These are phyloP conservation scores for Argyra leucocephala DNA, from an alignment of 2,888 invertebrate species.

Conservation along the genomic window DNA sequence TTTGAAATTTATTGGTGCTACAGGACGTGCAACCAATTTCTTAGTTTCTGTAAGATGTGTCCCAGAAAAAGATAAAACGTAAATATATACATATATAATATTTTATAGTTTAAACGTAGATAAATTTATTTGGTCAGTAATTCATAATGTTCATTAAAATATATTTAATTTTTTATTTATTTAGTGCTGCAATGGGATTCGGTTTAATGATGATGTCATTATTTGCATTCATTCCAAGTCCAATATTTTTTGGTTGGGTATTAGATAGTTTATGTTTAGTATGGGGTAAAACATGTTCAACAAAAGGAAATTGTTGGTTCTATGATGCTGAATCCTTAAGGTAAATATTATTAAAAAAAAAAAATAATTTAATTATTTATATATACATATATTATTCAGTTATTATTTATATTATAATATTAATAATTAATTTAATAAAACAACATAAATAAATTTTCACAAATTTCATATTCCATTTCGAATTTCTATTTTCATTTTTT, in stretches of 20 bases:
- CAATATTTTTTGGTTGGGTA: conserved; percentile 64
- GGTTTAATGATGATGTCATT: conserved; percentile 59
- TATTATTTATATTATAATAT: too few species aligned
- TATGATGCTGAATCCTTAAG: conserved; percentile 56
- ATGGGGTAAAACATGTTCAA: conserved; percentile 63
- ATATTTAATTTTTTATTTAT: neutral
- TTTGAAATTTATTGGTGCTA: conserved; percentile 51
- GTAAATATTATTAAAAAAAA: conserved; percentile 27
- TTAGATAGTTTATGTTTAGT: conserved; percentile 55
- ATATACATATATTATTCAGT: too few species aligned
- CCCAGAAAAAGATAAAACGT: conserved; percentile 60
- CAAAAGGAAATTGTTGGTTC: conserved; percentile 64
- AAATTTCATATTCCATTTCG: too few species aligned
- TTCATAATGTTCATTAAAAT: neutral
- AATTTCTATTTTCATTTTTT: too few species aligned
- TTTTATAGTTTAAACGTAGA: neutral
- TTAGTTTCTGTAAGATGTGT: conserved; percentile 56
- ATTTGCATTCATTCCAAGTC: conserved; percentile 65
- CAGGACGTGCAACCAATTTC: conserved; percentile 55
- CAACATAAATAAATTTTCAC: too few species aligned
- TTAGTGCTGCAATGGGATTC: conserved; percentile 56
- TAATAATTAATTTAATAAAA: too few species aligned
- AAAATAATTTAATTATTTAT: too few species aligned
- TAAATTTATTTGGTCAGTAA: neutral
- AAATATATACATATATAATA: neutral